These are phyloP conservation scores for Onychostoma macrolepis DNA, from an alignment of 2,113 vertebrate genomes.

Conservation along the genomic window DNA sequence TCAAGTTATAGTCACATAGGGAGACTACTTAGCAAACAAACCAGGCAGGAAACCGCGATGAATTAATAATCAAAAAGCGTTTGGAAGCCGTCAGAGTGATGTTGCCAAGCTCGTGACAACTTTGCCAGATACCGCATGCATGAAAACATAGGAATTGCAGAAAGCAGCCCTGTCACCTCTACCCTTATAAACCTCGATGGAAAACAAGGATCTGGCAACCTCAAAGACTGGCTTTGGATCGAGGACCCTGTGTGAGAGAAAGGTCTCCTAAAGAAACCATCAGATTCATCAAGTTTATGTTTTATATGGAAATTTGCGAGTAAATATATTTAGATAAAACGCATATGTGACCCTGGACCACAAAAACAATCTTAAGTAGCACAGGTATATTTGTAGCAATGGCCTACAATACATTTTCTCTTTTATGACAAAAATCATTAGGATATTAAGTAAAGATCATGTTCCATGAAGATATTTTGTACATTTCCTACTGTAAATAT, in stretches of 20 bases:
- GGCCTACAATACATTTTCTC: too few relatives aligned
- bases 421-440: too few relatives aligned
- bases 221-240: slow-evolving; percentile 35
- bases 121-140: slow-evolving; percentile 58
- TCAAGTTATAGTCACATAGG: slow-evolving; percentile 57
- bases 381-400: too few relatives aligned
- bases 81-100: slow-evolving; percentile 78
- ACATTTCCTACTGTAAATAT: too few relatives aligned
- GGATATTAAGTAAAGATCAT: too few relatives aligned
- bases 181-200: slow-evolving; percentile 22
- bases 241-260: slow-evolving; percentile 9
- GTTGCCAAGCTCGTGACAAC: slow-evolving; percentile 80
- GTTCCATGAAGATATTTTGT: too few relatives aligned
- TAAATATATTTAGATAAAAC: not conserved
- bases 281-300: not conserved
- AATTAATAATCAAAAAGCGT: slow-evolving; percentile 89
- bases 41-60: slow-evolving; percentile 75
- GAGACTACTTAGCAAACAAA: slow-evolving; percentile 51
- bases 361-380: too few relatives aligned
- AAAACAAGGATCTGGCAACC: slow-evolving; percentile 37
- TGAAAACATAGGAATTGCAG: slow-evolving; percentile 47
- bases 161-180: slow-evolving; percentile 31
- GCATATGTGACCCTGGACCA: too few relatives aligned
- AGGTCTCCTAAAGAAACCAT: not conserved
- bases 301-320: not conserved